Evolutionary conservation across 1,140 invertebrate genomes (phyloP), one percentile per base, ranked within the genome.

Genomic region (Drosophila lacteicornis): DNA sequence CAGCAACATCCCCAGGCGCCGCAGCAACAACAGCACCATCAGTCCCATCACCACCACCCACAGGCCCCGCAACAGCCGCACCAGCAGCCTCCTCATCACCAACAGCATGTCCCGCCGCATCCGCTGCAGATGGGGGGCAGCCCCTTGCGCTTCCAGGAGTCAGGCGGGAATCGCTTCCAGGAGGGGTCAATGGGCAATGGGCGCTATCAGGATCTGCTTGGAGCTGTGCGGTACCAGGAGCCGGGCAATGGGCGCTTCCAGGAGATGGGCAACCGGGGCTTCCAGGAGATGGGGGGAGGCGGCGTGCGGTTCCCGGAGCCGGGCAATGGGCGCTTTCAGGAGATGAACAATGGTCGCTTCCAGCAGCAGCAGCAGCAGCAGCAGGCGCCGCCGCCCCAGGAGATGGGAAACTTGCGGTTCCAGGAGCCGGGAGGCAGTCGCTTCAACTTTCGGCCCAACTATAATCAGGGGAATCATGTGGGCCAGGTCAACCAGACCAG

Each of bases 341-440:
- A 38, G 12, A 4, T 13, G 36, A 38, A 13, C 4, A 38, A 13
- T 38, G 12, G 12, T 13, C 36, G 36, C 36, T 38, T 4, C 36
- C 36, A 9, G 33, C 33, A 36, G 33, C 33, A 36, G 33, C 33
- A 36, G 11, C 33, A 36, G 33, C 33, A 36, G 11, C 33, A 36
- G 11, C 13, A 6, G 3, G 19, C 13, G 30, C 30, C 27, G 27
- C 27, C 27, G 6, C 27, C 27, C 2, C 33, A 0, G 13, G 33
- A 55, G 7, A 15, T 53, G 17, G 19, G 51, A 17, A 55, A 13
- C 51, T 17, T 51, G 25, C 66, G 66, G 6, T 45, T 17, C 12
- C 38, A 40, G 38, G 60, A 51, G 6, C 3, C 22, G 5, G 46
- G 13, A 0, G 36, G 36, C 19, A 5, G 12, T 12, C 47, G 33